Percentiles rank a stretch among this genome's conserved stretches.
Conservation (phyloP, 2,113 vertebrate genomes). For the Epinephelus lanceolatus region DNA sequence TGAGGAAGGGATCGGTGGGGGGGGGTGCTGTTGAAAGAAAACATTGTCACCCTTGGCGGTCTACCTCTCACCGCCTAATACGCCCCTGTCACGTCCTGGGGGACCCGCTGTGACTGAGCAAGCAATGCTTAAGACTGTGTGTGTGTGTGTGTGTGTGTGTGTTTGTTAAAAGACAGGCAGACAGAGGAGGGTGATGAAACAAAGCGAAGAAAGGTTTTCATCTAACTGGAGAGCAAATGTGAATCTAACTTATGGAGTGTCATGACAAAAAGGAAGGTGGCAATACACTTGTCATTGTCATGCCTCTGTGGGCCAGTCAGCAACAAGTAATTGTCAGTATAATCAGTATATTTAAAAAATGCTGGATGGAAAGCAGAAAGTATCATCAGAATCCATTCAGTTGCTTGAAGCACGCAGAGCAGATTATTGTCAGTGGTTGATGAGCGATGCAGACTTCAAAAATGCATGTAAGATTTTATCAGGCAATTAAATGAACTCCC, state of each 20-base stretch:
- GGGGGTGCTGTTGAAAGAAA: constrained; percentile 21
- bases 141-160: not conserved
- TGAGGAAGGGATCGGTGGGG: not conserved
- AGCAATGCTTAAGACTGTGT: constrained; percentile 41
- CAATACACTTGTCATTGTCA: constrained; percentile 26
- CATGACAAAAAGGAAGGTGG: constrained; percentile 9
- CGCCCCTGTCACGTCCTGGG: constrained; percentile 47
- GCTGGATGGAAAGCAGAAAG: not conserved
- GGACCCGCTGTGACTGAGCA: constrained; percentile 20
- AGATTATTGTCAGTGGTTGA: not conserved
- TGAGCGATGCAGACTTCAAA: not conserved
- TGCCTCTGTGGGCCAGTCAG: constrained; percentile 1
- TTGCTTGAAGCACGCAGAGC: not conserved
- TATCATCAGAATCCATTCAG: not conserved
- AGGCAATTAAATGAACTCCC: not conserved
- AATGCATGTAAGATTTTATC: not conserved
- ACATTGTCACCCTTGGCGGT: constrained; percentile 53
- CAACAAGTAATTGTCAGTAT: not conserved
- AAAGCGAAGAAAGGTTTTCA: not conserved
- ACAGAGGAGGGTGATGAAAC: constrained; percentile 5
- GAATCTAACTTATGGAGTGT: not conserved
- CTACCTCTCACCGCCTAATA: constrained; percentile 54
- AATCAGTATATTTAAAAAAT: not conserved
- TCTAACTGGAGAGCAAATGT: constrained; percentile 14
- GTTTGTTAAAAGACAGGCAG: constrained; percentile 7